Evolutionary conservation across 2,888 invertebrate genomes (phyloP), one percentile per base, ranked within the genome.

Genomic region (Cephus rjabovi): DNA sequence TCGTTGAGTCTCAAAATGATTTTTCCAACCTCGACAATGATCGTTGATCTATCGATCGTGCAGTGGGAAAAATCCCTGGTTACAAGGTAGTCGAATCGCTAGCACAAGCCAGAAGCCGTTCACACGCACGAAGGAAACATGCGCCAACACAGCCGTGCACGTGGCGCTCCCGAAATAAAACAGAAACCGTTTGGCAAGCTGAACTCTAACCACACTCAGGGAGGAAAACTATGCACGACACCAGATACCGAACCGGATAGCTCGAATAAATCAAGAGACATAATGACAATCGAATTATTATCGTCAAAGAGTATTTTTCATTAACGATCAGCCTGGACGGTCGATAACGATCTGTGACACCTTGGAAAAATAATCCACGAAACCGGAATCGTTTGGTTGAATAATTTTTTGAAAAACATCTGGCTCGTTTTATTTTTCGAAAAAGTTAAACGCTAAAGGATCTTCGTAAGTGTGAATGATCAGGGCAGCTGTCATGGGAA

Each of bases 141-240:
- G 84, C 82, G 84, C 87, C 82, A 87, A 87, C 84, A 87, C 88
- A 85, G 81, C 84, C 85, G 84, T 86, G 87, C 90, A 90, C 90
- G 90, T 90, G 91, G 87, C 84, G 84, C 79, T 86, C 90, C 87
- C 81, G 84, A 89, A 88, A 91, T 89, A 89, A 89, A 89, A 87
- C 87, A 82, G 85, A 89, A 86, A 91, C 80, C 83, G 84, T 87
- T 88, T 89, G 87, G 90, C 89, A 89, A 87, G 82, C 83, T 76
- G 80, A 77, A 77, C 83, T 70, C 76, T 76, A 70, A 70, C 69
- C 76, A 71, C 70, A 70, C 76, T 82, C 78, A 75, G 79, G 78
- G 79, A 77, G 79, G 79, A 76, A 79, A 80, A 77, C 81, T 83
- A 83, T 81, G 83, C 79, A 78, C 81, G 83, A 79, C 78, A 81